Evolutionary conservation across 1,140 invertebrate genomes (phyloP), one percentile per base, ranked within the genome.

Genomic region (Berghia stephanieae): DNA sequence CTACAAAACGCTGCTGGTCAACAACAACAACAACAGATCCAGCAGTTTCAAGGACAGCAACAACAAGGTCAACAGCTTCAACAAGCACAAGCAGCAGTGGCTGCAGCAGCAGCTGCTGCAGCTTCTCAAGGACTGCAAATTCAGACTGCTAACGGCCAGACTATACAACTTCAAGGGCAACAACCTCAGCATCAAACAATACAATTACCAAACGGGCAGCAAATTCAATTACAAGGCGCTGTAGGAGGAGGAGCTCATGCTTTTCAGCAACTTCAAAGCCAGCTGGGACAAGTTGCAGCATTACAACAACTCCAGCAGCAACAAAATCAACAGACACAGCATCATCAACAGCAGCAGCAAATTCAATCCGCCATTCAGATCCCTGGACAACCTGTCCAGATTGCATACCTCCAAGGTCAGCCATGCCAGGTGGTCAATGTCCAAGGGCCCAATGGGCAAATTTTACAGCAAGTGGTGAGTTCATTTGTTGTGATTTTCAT

Each of bases 371-470:
- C 60, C 10, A n/a, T 76, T 36, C 74, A 76, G 42, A 2, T 76
- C 6, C 74, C 74, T 8, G 44, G 42, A n/a, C 74, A 76, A n/a
- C 74, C 67, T 60, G 34, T 67, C 4, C 74, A 76, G 31, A 57
- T 76, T 60, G 68, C 68, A 63, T 76, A 60, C 1, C 27, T 76
- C 3, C 74, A 76, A 40, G 74, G 74, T 43, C 74, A 76, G 63
- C 74, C 74, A 2, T 76, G 74, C 38, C 74, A 76, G 34, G 34
- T 76, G 18, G 60, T 76, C 38, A 60, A 76, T 76, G 63, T 76
- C 3, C 74, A 76, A 43, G 63, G 63, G 46, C 74, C 74, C 2
- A 76, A 76, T 76, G 74, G 74, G n/a, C 74, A 76, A 44, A 76
- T 76, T 21, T 38, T 76, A 24, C 74, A 76, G 27, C 74, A 76